Percentiles rank a stretch among this genome's conserved stretches.
These are phyloP conservation scores for Bombus picipes DNA, from an alignment of 1,140 invertebrate genomes.

Conservation along the genomic window DNA sequence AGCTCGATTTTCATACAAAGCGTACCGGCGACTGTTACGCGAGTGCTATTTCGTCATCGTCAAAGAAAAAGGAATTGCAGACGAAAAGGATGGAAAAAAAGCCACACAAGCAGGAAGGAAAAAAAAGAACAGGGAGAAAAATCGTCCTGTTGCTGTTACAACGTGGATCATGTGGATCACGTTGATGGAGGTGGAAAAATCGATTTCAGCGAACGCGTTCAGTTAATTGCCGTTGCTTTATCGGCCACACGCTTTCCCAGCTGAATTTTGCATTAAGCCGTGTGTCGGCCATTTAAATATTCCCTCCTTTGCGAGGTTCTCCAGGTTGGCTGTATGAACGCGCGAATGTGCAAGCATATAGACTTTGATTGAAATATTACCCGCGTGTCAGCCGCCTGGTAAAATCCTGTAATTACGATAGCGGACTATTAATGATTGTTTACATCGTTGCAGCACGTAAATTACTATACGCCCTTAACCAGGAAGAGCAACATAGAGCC, in stretches of 20 bases:
- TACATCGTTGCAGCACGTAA: slow-evolving; percentile 50
- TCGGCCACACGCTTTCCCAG: not conserved
- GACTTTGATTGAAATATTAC: slow-evolving; percentile 68
- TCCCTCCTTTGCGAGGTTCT: not conserved
- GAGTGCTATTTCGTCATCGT: slow-evolving; percentile 29
- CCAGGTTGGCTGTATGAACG: not conserved
- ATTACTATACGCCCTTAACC: slow-evolving; percentile 45
- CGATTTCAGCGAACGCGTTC: slow-evolving; percentile 8
- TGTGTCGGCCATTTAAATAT: slow-evolving; percentile 11
- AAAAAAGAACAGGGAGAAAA: not conserved
- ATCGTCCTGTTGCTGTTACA: slow-evolving; percentile 5
- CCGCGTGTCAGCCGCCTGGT: slow-evolving; percentile 16
- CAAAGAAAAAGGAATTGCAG: not conserved
- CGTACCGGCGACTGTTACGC: not conserved
- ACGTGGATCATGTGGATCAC: not conserved
- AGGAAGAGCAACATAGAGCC: not conserved
- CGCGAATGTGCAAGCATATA: slow-evolving; percentile 28
- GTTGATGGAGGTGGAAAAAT: not conserved
- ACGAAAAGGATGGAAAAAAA: not conserved
- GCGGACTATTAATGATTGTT: slow-evolving; percentile 69
- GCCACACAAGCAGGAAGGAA: not conserved
- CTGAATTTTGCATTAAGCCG: slow-evolving; percentile 25
- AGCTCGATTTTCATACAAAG: slow-evolving; percentile 6
- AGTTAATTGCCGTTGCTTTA: slow-evolving; percentile 40
- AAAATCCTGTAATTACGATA: slow-evolving; percentile 64